phyloP scores from a whole-genome alignment of 2,888 invertebrate species.

The Pterostichus niger region DNA sequence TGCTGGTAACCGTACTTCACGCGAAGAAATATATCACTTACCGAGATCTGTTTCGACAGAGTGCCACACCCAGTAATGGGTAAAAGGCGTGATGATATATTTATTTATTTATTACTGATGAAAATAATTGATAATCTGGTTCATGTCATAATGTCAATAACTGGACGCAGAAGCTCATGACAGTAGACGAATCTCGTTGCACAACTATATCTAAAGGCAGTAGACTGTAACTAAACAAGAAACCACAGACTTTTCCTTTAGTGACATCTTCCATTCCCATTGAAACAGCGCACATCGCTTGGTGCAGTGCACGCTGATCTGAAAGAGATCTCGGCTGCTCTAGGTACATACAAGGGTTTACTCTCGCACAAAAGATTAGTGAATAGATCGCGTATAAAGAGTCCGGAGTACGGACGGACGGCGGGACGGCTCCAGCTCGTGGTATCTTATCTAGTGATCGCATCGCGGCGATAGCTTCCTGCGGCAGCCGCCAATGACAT shows the following conservation, averaged over 20 bases:
- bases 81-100: too few species aligned
- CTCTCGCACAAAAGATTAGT: slow-evolving; percentile 73
- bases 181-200: neutral
- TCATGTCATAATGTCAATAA: too few species aligned
- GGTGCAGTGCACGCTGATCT: neutral
- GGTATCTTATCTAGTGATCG: slow-evolving; percentile 74
- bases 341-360: slow-evolving; percentile 32
- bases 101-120: too few species aligned
- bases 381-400: slow-evolving; percentile 73
- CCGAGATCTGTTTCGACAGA: too few species aligned
- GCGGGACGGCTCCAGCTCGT: slow-evolving; percentile 23
- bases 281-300: neutral
- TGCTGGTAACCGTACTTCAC: too few species aligned
- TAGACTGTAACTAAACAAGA: neutral
- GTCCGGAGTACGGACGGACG: slow-evolving; percentile 67
- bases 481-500: slow-evolving; percentile 73
- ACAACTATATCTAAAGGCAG: slow-evolving; percentile 9
- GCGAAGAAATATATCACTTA: too few species aligned
- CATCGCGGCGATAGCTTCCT: slow-evolving; percentile 71
- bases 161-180: neutral
- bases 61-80: too few species aligned
- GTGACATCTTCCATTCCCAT: slow-evolving; percentile 5
- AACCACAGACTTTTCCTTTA: neutral
- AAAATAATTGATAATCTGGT: too few species aligned
- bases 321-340: slow-evolving; percentile 10